phyloP scores from a whole-genome alignment of 2,113 vertebrate species.

The Mobula hypostoma region DNA sequence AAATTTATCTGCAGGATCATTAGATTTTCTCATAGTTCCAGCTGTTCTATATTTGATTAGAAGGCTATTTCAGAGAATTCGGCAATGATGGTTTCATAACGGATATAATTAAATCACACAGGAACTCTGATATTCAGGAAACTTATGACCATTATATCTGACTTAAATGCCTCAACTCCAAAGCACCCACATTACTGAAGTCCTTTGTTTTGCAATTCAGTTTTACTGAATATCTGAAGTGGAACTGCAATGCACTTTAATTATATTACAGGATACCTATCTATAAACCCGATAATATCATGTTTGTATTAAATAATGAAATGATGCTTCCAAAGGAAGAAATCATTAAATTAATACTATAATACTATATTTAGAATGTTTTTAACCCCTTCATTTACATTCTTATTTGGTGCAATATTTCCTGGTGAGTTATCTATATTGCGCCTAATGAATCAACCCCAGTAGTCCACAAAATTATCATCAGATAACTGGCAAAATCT shows the following conservation, averaged over 20 bases:
- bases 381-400: not conserved
- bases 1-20: not conserved
- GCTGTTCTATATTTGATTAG: not conserved
- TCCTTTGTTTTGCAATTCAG: not conserved
- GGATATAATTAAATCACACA: not conserved
- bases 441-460: not conserved
- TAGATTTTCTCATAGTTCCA: not conserved
- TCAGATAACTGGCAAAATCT: not conserved
- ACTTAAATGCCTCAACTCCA: not conserved
- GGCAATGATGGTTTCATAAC: slow-evolving; percentile 15
- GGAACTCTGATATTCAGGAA: slow-evolving; percentile 5
- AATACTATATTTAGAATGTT: not conserved
- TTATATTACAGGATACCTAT: not conserved
- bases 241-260: not conserved
- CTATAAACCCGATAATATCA: not conserved
- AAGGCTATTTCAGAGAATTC: not conserved
- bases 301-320: not conserved
- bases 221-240: not conserved
- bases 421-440: not conserved
- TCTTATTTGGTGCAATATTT: not conserved
- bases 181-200: not conserved
- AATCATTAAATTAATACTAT: not conserved
- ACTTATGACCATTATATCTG: not conserved
- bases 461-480: not conserved
- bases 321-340: not conserved